Evolutionary conservation across 2,113 vertebrate genomes (phyloP), one percentile per base, ranked within the genome.

Genomic region (Thymallus thymallus): DNA sequence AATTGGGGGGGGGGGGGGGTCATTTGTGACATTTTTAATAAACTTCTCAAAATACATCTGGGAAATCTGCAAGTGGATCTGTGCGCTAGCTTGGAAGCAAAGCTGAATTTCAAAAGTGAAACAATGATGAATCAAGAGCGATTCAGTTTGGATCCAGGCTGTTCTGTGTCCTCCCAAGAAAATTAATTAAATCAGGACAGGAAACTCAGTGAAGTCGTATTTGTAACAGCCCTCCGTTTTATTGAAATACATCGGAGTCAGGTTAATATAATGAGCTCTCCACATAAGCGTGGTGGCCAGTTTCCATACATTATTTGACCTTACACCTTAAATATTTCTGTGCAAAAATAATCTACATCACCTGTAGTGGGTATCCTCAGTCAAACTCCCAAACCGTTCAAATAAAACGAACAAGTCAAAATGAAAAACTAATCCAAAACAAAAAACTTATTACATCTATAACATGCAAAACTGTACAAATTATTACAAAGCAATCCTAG

Each of bases 391-490:
- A 93, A 94, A 95, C 90, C 90, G 88, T 87, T 14, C 78, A 92
- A 93, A 94, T 93, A 51, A 60, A 60, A 92, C 87, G 79, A 77
- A 63, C 84, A 90, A 94, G 91, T 79, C 88, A 88, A 88, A 82
- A 84, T 78, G 88, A 91, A 94, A 94, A 92, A 90, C 83, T 88
- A 86, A 88, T 51, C 87, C 82, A 73, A 91, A 86, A 92, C 89
- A 87, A 90, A 90, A 93, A 93, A 95, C 94, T 95, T 93, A 96
- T 95, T 95, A 97, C 95, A 97, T 91, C 95, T 93, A 96, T 91
- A 92, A 94, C 96, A 97, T 96, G 96, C 95, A 96, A 95, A 96
- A 96, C 97, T 96, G 95, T 97, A 97, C 96, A 97, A 94, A 96
- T 96, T 95, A 95, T 97, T 96, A 97, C 94, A 96, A 94, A 94